Base-by-base conservation (phyloP, 2,888 invertebrate species). In the Geotrupes spiniger region DNA sequence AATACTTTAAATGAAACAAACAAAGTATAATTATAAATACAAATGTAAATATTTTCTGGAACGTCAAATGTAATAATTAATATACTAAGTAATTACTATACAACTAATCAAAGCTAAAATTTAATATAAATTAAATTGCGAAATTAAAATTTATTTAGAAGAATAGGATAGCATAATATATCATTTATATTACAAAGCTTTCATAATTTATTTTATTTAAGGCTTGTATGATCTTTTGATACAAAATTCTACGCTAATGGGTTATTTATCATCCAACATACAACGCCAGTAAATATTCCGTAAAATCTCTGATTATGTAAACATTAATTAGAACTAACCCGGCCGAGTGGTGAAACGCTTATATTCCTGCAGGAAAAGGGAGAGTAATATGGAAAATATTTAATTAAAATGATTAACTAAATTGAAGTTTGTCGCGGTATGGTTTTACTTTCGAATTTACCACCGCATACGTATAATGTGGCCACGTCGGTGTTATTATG, bases 141-240 rank as follows among this genome's bases (percentile, higher is more conserved):
- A n/a, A n/a, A n/a, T 21, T 21, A 21, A 21, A 21, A 21, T 21
- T 21, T 4, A 4, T 21, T 21, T 21, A 6, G 3, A 21, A 21
- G 6, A 6, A 21, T 21, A n/a, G n/a, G 14, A 8, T 16, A 2
- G 36, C n/a, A 12, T 11, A 36, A 36, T 36, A 11, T 16, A 12
- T 14, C 12, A 36, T 36, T 36, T 36, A 36, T 36, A 36, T 12
- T 16, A 36, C 36, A 36, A 14, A 36, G 9, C 14, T 14, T 14
- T 12, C 16, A n/a, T 15, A 16, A 21, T 21, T 21, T 36, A 36
- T 15, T 31, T 31, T 31, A 31, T 31, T 31, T 15, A 36, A 36
- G 36, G 36, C 14, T 9, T 36, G 36, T 14, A 36, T 36, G 36
- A 36, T 36, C 36, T 36, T 36, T 36, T 36, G 36, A 36, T 36